Conservation (phyloP, 2,113 vertebrate genomes). For the Syrrhaptes paradoxus region DNA sequence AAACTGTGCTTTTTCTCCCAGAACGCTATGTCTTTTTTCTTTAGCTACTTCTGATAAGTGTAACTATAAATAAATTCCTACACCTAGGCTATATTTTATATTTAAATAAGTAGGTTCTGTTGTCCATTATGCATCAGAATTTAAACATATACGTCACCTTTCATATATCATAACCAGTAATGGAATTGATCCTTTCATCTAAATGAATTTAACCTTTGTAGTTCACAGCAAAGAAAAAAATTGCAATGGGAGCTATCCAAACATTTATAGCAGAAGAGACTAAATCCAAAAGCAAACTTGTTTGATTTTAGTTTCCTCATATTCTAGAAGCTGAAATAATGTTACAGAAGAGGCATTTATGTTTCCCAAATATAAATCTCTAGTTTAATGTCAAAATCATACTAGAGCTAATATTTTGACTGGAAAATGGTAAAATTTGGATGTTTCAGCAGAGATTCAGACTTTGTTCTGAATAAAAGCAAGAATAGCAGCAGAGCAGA, state of each 20-base stretch:
- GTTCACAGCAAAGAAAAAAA: background rate
- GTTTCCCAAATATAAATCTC: background rate
- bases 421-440: background rate
- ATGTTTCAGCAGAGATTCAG: background rate
- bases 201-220: background rate
- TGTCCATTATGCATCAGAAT: background rate
- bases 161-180: background rate
- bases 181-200: background rate
- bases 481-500: background rate
- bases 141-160: background rate
- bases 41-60: background rate
- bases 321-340: background rate
- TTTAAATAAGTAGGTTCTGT: background rate
- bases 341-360: background rate
- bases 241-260: background rate
- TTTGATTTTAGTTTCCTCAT: background rate
- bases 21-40: background rate
- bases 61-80: background rate
- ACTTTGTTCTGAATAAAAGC: background rate
- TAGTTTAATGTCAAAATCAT: background rate
- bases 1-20: rapidly evolving
- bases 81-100: background rate
- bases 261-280: background rate
- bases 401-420: background rate
- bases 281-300: background rate